Evolutionary conservation across 2,797 vertebrate genomes (phyloP).

Genomic region (Sorex maritimensis): DNA sequence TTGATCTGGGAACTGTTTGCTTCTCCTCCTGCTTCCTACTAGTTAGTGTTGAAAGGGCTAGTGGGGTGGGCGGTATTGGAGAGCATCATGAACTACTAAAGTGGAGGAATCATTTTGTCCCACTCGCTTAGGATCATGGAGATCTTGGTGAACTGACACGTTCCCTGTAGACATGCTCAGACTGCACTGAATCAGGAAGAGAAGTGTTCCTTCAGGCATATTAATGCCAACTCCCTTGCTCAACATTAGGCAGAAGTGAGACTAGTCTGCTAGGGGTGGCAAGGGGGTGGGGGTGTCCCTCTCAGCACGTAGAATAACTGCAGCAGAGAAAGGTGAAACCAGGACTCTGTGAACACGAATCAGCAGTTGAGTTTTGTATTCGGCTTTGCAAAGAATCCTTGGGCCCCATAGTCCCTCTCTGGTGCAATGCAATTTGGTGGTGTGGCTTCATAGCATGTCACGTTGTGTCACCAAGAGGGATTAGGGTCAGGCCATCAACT

Average conservation of each 20-base stretch:
- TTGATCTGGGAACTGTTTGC: slow-evolving; percentile 62
- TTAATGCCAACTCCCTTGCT: slow-evolving; percentile 65
- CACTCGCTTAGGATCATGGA: slow-evolving; percentile 42
- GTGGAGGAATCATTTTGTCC: slow-evolving; percentile 54
- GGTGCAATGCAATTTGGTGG: neutral
- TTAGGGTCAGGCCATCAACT: neutral
- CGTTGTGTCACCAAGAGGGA: neutral
- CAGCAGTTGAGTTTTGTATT: slow-evolving; percentile 35
- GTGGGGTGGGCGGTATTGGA: neutral
- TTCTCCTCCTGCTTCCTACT: slow-evolving; percentile 65
- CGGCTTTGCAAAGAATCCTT: neutral
- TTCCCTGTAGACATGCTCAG: neutral
- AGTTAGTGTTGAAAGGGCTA: slow-evolving; percentile 44
- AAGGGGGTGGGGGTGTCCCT: neutral
- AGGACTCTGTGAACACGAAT: neutral
- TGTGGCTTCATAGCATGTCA: neutral
- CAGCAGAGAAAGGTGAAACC: slow-evolving; percentile 50
- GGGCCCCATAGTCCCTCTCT: neutral
- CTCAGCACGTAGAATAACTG: slow-evolving; percentile 8
- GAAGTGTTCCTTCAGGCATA: slow-evolving; percentile 44
- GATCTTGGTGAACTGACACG: slow-evolving; percentile 16
- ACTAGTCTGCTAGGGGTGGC: slow-evolving; percentile 26
- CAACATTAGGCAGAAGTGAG: slow-evolving; percentile 64
- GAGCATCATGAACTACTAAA: slow-evolving; percentile 34
- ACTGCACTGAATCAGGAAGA: slow-evolving; percentile 49